Evolutionary conservation across 2,113 vertebrate species (phyloP).

Genomic region (Seriola quinqueradiata): DNA sequence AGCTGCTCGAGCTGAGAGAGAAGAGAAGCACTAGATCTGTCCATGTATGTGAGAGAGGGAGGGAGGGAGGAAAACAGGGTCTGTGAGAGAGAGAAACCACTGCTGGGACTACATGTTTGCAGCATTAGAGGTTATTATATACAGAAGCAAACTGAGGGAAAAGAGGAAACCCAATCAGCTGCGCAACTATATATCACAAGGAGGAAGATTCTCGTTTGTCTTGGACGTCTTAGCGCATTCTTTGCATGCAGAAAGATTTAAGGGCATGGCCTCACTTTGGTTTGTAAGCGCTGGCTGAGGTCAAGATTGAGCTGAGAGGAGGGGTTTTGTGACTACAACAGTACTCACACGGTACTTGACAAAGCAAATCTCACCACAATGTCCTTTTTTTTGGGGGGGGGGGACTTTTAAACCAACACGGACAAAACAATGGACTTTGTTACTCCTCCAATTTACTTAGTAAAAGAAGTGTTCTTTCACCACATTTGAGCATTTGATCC

Average conservation of each 20-base stretch:
- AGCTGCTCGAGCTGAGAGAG: slow-evolving; percentile 72
- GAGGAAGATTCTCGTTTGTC: slow-evolving; percentile 70
- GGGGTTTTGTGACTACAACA: slow-evolving; percentile 32
- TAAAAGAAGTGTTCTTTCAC: neutral
- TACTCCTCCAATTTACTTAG: neutral
- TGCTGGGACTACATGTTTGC: slow-evolving; percentile 39
- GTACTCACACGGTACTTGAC: slow-evolving; percentile 41
- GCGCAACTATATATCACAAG: slow-evolving; percentile 31
- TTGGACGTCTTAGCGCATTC: slow-evolving; percentile 70
- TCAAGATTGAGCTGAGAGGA: slow-evolving; percentile 38
- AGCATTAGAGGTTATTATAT: slow-evolving; percentile 25
- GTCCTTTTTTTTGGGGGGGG: neutral
- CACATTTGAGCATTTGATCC: neutral
- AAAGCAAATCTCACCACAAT: slow-evolving; percentile 16
- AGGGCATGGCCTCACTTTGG: slow-evolving; percentile 61
- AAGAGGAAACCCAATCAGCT: slow-evolving; percentile 46
- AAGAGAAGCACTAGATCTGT: slow-evolving; percentile 41
- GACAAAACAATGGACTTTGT: neutral
- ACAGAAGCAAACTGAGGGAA: slow-evolving; percentile 2
- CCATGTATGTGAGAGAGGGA: slow-evolving; percentile 44
- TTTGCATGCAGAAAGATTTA: slow-evolving; percentile 68
- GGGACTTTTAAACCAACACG: neutral
- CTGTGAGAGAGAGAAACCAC: slow-evolving; percentile 33
- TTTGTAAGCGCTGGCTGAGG: slow-evolving; percentile 55
- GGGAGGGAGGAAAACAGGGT: slow-evolving; percentile 43